phyloP scores from a whole-genome alignment of 2,888 invertebrate genomes.

The Papilio demoleus region DNA sequence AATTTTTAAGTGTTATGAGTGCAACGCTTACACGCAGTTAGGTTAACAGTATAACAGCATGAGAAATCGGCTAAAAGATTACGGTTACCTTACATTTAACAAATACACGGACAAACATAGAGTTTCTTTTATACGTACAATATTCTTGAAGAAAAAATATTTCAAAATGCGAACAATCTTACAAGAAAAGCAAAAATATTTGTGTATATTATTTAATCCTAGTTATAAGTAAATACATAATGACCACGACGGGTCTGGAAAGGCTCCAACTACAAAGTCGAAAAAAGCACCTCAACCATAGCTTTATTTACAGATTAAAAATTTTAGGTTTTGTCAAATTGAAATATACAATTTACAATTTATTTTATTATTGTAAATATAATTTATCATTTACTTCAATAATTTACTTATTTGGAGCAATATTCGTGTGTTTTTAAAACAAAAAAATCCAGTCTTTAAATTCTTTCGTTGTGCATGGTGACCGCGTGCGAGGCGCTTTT shows the following conservation, averaged over 20 bases:
- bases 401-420: no score
- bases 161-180: background rate
- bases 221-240: no score
- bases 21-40: slow-evolving; percentile 78
- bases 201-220: no score
- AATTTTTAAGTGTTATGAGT: slow-evolving; percentile 80
- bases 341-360: no score
- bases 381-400: no score
- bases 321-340: no score
- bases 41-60: slow-evolving; percentile 78
- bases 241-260: no score
- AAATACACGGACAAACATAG: slow-evolving; percentile 18
- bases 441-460: background rate
- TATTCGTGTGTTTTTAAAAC: no score
- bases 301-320: no score
- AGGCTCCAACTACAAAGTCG: no score
- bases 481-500: slow-evolving; percentile 64
- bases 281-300: no score
- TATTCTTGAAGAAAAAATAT: background rate
- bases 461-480: slow-evolving; percentile 49
- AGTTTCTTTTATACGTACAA: background rate
- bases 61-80: slow-evolving; percentile 77
- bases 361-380: no score
- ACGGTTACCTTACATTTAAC: slow-evolving; percentile 52
- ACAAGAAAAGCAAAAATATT: background rate